Base-by-base conservation (phyloP, 2,113 vertebrate genomes). In the Alaudala cheleensis region DNA sequence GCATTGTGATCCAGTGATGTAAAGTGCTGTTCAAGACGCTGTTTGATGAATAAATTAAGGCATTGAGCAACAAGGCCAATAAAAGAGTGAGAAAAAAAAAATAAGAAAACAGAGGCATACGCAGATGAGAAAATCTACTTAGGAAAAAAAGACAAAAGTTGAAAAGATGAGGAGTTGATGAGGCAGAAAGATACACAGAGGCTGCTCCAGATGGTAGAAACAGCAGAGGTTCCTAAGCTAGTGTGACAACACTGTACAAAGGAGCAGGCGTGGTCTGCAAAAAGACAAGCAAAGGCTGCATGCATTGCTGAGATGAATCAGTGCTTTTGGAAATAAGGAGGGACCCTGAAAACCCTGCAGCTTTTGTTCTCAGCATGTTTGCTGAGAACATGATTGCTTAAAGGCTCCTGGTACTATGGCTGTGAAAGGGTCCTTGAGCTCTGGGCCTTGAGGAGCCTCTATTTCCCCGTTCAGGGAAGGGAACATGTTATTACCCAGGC, bases 11-110 rank as follows among this genome's bases (percentile, higher is more conserved):
- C 14, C 62, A 42, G 49, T 49, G n/a, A 77, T 83, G 40, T 61
- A 61, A 82, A 89, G 39, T 72, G 65, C 45, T 79, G 72, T 95
- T 95, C 86, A 94, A 93, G 79, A 93, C 71, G 78, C 20, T 69
- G 64, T 44, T 64, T 62, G 78, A 54, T 84, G 79, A 95, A 92
- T 84, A 96, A 96, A 96, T 91, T 89, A 81, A 92, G 78, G n/a
- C 53, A 73, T 40, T 51, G 72, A 86, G 86, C 74, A 44, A 69
- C 58, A 91, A 93, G 70, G 64, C 65, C 33, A 72, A 40, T 72
- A 81, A 95, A 78, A 94, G 67, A 85, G 40, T 25, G 40, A 81
- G 62, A 4, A 61, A 66, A 88, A 84, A 70, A 81, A 44, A 44
- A 44, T 5, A 37, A 5, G 7, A 91, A 85, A 95, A 72, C 17